These are phyloP conservation scores for Otis tarda DNA, from an alignment of 2,113 vertebrate species.

Conservation along the genomic window DNA sequence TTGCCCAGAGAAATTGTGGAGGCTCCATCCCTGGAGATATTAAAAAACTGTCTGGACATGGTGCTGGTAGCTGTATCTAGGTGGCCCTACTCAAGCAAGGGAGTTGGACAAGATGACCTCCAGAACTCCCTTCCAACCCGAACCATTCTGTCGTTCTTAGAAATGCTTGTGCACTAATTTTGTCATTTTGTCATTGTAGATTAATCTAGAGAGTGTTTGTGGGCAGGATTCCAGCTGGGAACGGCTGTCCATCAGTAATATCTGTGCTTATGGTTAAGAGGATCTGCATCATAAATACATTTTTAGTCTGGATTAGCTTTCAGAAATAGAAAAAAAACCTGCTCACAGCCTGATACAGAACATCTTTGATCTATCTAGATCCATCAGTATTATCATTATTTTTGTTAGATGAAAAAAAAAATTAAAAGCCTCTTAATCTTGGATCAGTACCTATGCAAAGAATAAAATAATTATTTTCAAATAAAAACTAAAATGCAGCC, in stretches of 20 bases:
- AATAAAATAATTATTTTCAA: not conserved
- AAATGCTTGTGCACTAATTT: not conserved
- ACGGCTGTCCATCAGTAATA: not conserved
- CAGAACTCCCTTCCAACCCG: not conserved
- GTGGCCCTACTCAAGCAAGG: not conserved
- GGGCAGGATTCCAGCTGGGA: not conserved
- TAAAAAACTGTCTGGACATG: not conserved
- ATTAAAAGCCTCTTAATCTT: not conserved
- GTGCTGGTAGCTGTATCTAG: not conserved
- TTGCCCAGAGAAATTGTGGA: not conserved
- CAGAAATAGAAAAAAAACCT: not conserved
- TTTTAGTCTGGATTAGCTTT: slow-evolving; percentile 21
- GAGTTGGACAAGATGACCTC: not conserved
- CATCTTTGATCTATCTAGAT: not conserved
- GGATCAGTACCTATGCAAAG: not conserved
- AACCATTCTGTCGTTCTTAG: not conserved
- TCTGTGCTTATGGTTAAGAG: not conserved
- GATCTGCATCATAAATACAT: not conserved
- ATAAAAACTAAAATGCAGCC: not conserved
- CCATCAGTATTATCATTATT: not conserved
- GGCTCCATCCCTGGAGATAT: not conserved
- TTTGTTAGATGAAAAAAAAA: not conserved
- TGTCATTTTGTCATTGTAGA: not conserved
- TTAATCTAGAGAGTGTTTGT: not conserved
- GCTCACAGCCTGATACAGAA: not conserved